Evolutionary conservation across 2,113 vertebrate genomes (phyloP), one percentile per base, ranked within the genome.

Genomic region (Microcebus murinus): DNA sequence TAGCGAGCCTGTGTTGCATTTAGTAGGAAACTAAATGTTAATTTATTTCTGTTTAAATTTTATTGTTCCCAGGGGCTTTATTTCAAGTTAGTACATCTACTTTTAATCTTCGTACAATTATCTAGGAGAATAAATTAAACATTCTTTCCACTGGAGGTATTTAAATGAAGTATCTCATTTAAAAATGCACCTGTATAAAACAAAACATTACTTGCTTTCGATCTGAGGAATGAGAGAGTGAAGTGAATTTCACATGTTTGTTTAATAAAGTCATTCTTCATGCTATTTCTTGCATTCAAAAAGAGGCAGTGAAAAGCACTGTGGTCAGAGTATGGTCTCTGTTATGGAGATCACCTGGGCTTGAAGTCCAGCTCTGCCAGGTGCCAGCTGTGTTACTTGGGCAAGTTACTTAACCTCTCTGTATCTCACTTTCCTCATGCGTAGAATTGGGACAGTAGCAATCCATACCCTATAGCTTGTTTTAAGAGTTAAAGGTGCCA

Each of bases 41-140:
- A 84, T 96, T 94, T 96, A 92, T 85, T 92, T 97, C 80, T 83
- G 57, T 65, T 95, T 97, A 89, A 96, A 93, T 96, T 94, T 85
- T 94, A 92, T 95, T 95, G 71, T 95, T 96, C 85, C 94, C 74
- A 59, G 77, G 94, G 50, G 65, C n/a, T 97, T 98, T 96, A 90
- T 90, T 94, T 97, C 88, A 96, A 76, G 25, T 93, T 92, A 91
- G 91, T 45, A 50, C 59, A 67, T 85, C 31, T 59, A 82, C 95
- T 96, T 97, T 91, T 92, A 85, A 96, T 95, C 91, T 97, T 94
- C 31, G 92, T 80, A 79, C 1, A 82, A 91, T 91, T 95, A 93
- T 92, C 86, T 70, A 92, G 92, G 63, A 96, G 55, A 55, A 70
- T 97, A 85, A 95, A 92, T 91, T 85, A 94, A 94, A 85, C 7